Base-by-base conservation (phyloP, 2,888 invertebrate species). In the Mystacides longicornis region DNA sequence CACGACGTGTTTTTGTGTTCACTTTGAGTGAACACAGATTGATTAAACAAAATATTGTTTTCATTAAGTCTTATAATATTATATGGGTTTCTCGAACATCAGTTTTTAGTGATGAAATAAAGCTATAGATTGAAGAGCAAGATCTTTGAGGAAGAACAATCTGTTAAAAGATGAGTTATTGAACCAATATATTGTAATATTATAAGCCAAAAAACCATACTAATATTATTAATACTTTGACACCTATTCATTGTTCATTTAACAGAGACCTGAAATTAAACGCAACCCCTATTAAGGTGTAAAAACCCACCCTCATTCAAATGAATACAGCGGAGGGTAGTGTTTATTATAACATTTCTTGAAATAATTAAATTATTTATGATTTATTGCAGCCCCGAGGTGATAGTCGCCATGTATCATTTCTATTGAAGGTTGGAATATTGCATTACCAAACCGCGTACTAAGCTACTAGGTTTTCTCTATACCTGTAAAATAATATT, bases 361-460 rank as follows among this genome's bases (percentile, higher is more conserved):
- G 37, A 37, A 37, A 37, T 37, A 37, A 37, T 37, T 37, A 37
- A 37, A 37, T 37, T 37, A 37, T 37, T 37, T 37, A 37, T 37
- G 37, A 37, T 37, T 37, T 37, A 37, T 37, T 14, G 37, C 37
- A 37, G 16, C 37, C 37, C 37, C 37, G 37, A 37, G 37, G 16
- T 37, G 37, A 37, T 37, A 37, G 37, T 37, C 14, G 16, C 14
- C 14, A 14, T 37, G 37, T 14, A 37, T 37, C 37, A 37, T 37
- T 11, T 11, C 7, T 7, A 37, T 14, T 37, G 37, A 37, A 14
- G 3, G 27, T 7, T 27, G 27, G 11, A 11, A 27, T 27, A 27
- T 5, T 5, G 5, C 5, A 11, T 11, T 27, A 27, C 27, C 27
- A 7, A n/a, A n/a, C n/a, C n/a, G n/a, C n/a, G n/a, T n/a, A 27